Base-by-base conservation (phyloP, 2,888 invertebrate species). In the Andrena bicolor region DNA sequence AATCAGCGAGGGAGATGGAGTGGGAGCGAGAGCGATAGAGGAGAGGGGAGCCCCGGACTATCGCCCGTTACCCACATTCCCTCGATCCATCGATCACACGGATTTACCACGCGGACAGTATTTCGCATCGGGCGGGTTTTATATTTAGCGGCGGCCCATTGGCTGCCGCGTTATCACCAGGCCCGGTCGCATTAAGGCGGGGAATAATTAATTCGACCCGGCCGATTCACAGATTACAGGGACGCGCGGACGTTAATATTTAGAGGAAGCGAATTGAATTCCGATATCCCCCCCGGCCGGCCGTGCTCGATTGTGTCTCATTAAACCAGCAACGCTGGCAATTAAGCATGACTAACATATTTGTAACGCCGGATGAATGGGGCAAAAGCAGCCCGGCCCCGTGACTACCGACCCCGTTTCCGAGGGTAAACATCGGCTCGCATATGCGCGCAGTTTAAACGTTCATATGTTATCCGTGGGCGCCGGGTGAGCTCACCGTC, bases 291-390 rank as follows among this genome's bases (percentile, higher is more conserved):
- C 16, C 7, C 7, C 56, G n/a, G 1, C 41, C 16, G 16, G 5
- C 41, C 32, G 56, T 61, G 53, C 49, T 49, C 69, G 69, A 76
- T 69, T 56, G 66, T 76, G 58, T 80, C 76, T 76, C 79, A 53
- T 84, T 83, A 80, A 76, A 63, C 66, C 23, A 28, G 13, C 49
- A 32, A 48, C 69, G 32, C 20, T 35, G 63, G 83, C 73, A 84
- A 84, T 84, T 84, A 80, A 69, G 61, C 80, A 64, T 61, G 76
- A 71, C 68, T 71, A 76, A 83, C 80, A 77, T 80, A 83, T 83
- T 83, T 80, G 84, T 76, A 80, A 60, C 80, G 53, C 23, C 48
- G 53, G 76, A 79, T 79, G 80, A 83, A 84, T 69, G 84, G 58
- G 32, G 8, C 26, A 51, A 74, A 83, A 32, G 49, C 30, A 58